Evolutionary conservation across 2,888 invertebrate species (phyloP).

Genomic region (Zele albiditarsus): DNA sequence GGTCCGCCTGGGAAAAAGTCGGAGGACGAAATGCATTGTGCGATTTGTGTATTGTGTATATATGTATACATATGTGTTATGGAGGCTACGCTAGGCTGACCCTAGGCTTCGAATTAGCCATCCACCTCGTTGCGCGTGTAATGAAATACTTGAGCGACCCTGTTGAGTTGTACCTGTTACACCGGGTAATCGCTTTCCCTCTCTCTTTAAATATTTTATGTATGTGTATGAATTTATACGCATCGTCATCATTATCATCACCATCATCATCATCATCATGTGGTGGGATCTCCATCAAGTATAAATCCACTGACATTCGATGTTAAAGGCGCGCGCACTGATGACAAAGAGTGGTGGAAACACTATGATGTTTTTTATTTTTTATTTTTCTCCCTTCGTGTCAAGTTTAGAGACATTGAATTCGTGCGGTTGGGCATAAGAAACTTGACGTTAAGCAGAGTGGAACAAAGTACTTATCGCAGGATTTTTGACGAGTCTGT

Average conservation of each 20-base stretch:
- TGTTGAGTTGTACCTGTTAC: constrained; percentile 60
- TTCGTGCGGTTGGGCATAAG: constrained; percentile 8
- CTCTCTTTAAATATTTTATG: constrained; percentile 35
- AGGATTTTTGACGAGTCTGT: constrained; percentile 28
- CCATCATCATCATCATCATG: constrained; percentile 5
- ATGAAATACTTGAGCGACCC: constrained; percentile 55
- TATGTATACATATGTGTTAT: constrained; percentile 51
- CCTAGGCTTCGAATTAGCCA: constrained; percentile 66
- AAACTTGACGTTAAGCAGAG: constrained; percentile 33
- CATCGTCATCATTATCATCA: constrained; percentile 9
- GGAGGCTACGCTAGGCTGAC: constrained; percentile 71
- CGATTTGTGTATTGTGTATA: constrained; percentile 56
- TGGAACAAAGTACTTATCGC: constrained; percentile 29
- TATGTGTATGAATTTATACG: background rate
- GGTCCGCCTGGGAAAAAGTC: constrained; percentile 70
- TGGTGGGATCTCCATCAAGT: constrained; percentile 14
- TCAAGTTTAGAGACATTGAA: constrained; percentile 5
- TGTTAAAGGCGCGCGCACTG: constrained; percentile 3
- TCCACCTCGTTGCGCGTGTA: constrained; percentile 58
- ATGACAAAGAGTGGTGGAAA: background rate
- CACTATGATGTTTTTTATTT: background rate
- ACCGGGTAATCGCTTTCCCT: constrained; percentile 61
- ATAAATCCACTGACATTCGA: constrained; percentile 26
- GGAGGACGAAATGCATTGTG: constrained; percentile 61
- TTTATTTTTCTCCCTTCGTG: background rate